A percentile compares a stretch with the other conserved stretches of the same genome.
These are phyloP conservation scores for Philaenus spumarius DNA, from an alignment of 1,140 invertebrate genomes.

Conservation along the genomic window DNA sequence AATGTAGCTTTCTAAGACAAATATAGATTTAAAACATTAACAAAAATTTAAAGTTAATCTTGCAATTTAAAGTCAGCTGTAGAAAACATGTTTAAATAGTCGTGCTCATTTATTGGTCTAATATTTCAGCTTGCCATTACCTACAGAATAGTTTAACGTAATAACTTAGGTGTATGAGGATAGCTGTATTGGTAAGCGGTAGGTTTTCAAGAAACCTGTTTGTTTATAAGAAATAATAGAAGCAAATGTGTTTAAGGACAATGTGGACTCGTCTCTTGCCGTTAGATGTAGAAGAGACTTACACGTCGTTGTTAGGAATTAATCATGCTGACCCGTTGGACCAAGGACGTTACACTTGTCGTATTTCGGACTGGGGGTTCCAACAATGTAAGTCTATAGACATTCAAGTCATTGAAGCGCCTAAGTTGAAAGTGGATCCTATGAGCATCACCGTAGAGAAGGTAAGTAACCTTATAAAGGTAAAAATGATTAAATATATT, in stretches of 20 bases:
- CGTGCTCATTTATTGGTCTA: too few species aligned
- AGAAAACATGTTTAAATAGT: too few species aligned
- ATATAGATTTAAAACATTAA: too few species aligned
- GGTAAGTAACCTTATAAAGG: conserved; percentile 39
- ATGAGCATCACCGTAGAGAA: conserved; percentile 65
- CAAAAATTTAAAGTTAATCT: too few species aligned
- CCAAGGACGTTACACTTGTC: conserved; percentile 64
- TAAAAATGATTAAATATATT: background rate
- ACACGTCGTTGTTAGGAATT: conserved; percentile 61
- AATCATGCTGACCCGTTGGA: conserved; percentile 54
- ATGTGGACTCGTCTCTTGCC: conserved; percentile 43
- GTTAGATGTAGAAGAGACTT: conserved; percentile 55
- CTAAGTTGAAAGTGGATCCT: conserved; percentile 60
- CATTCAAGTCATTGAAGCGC: conserved; percentile 56
- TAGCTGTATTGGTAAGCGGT: too few species aligned
- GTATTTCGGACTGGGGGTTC: conserved; percentile 61
- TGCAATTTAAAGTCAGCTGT: too few species aligned
- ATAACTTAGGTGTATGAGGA: too few species aligned
- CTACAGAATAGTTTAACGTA: too few species aligned
- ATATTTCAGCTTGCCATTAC: too few species aligned
- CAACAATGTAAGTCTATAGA: conserved; percentile 63
- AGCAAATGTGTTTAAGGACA: conserved; percentile 35
- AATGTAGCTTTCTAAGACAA: too few species aligned
- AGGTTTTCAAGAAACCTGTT: too few species aligned
- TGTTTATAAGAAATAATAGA: too few species aligned